Base-by-base conservation (phyloP, 1,140 invertebrate species). In the Brachystomella parvula region DNA sequence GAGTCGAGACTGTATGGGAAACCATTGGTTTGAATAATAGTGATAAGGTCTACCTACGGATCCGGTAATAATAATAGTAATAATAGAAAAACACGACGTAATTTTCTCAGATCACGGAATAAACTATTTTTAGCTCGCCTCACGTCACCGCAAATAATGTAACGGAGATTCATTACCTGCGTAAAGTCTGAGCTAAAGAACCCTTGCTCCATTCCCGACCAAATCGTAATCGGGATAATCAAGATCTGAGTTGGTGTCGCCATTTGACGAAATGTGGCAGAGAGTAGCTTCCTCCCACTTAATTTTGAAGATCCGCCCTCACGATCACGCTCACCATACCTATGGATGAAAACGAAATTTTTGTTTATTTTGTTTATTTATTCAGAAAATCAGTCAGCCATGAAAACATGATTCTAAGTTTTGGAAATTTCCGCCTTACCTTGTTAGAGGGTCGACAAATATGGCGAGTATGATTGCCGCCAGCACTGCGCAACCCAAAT, bases 201-300 rank as follows among this genome's bases (percentile, higher is more conserved):
- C 0, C 92, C 93, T 77, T 98, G 94, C 77, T 98, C 94, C 83
- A 98, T 89, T 56, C 95, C 95, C 74, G 95, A 97, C 86, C 92
- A 98, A 33, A 98, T 80, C 0, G 95, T 98, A 64, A 98, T 86
- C 0, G 94, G 93, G 72, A 97, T 94, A 9, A 98, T 83, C 2
- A 98, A 81, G 72, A 95, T 86, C 75, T 96, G 93, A 74, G 92
- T 89, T 0, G 87, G 87, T 17, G 64, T 65, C 26, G 49, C 66
- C 63, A 65, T 68, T 15, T 63, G 67, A 2, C 44, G 39, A 29
- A 57, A 61, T 26, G 65, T 69, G 30, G 68, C 67, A 24, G 30
- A 44, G 26, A 63, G 35, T 2, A 64, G 47, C 15, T 44, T 44
- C 1, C 24, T 24, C 2, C 65, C 65, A 31, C 33, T 44, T 3